These are phyloP conservation scores for Urocitellus parryii DNA, from an alignment of 2,113 vertebrate species.

Conservation along the genomic window DNA sequence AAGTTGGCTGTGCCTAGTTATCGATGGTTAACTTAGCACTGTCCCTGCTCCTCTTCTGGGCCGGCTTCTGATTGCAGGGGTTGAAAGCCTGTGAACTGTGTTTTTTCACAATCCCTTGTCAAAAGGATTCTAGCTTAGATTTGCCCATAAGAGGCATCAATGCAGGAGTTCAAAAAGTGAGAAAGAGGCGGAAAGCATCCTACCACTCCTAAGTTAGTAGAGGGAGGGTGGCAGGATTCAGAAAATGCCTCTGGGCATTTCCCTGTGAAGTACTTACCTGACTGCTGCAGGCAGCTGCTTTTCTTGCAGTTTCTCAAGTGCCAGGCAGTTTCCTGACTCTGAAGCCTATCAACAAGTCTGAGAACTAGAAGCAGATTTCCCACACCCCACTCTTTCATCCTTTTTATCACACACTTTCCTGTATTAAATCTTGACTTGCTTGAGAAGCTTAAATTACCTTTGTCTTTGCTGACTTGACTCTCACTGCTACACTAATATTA, in stretches of 20 bases:
- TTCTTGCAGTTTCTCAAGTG: neutral
- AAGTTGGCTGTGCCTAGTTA: neutral
- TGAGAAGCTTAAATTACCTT: conserved; percentile 23
- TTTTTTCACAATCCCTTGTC: conserved; percentile 13
- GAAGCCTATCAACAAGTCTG: neutral
- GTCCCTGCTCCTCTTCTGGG: neutral
- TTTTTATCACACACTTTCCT: neutral
- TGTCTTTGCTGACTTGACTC: neutral
- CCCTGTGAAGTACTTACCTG: neutral
- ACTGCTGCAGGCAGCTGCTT: neutral
- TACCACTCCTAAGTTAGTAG: neutral
- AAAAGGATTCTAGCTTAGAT: conserved; percentile 2
- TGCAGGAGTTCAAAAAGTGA: neutral
- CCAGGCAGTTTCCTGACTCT: neutral
- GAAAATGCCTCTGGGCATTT: neutral
- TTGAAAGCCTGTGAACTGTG: neutral
- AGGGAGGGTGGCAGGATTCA: neutral
- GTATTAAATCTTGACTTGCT: neutral
- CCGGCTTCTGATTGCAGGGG: neutral
- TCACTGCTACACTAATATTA: neutral
- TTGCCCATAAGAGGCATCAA: neutral
- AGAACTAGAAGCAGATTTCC: neutral
- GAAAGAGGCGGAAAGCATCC: neutral
- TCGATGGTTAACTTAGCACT: neutral
- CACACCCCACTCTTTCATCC: neutral